Conservation (phyloP, 2,888 invertebrate genomes). For the Ferrisia virgata region DNA sequence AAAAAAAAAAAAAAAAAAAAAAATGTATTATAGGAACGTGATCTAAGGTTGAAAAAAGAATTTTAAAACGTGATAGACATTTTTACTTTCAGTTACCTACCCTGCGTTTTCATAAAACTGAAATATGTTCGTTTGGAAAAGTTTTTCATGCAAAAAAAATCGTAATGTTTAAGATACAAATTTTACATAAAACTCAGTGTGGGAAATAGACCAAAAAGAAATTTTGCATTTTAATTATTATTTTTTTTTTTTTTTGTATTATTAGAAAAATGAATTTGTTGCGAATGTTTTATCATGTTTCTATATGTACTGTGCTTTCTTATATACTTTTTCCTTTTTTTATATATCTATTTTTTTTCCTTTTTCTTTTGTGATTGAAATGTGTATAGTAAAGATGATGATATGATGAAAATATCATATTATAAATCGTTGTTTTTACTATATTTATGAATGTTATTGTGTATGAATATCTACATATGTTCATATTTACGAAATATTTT, state of each 20-base stretch:
- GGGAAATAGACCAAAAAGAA: constrained; percentile 9
- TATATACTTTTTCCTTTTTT: neutral
- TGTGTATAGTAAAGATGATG: neutral
- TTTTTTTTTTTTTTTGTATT: constrained; percentile 18
- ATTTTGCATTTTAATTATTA: constrained; percentile 24
- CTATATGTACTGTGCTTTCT: neutral
- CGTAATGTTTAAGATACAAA: neutral
- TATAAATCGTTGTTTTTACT: neutral
- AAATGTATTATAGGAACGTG: constrained; percentile 23
- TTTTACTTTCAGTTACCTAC: constrained; percentile 25
- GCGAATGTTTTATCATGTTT: constrained; percentile 32
- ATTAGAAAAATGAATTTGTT: constrained; percentile 24
- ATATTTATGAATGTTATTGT: constrained; percentile 9
- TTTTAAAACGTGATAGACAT: constrained; percentile 1
- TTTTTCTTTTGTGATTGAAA: constrained; percentile 9
- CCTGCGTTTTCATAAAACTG: neutral
- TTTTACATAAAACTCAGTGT: neutral
- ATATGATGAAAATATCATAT: neutral
- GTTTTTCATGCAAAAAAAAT: neutral
- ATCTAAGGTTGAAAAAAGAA: neutral
- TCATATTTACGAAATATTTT: neutral
- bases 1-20: neutral
- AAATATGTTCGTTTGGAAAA: neutral
- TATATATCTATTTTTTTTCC: constrained; percentile 7
- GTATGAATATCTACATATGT: neutral